phyloP scores from a whole-genome alignment of 2,797 vertebrate species.

The Arctocebus calabarensis region DNA sequence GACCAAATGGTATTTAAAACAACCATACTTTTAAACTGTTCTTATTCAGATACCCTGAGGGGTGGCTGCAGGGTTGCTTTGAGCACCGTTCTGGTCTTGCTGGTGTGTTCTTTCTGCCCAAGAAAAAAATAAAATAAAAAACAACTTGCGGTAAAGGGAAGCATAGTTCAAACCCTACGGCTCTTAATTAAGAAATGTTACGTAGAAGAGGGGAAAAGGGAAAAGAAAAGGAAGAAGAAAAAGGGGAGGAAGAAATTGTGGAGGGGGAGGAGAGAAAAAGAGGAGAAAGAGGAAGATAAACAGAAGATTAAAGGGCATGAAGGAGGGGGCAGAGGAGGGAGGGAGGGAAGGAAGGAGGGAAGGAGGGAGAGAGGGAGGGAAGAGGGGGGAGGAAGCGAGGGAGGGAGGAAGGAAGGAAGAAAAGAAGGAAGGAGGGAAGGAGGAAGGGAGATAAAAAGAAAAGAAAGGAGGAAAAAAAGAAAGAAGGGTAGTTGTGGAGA shows the following conservation, averaged over 20 bases:
- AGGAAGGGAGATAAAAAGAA: rapidly evolving
- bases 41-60: not conserved
- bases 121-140: not conserved
- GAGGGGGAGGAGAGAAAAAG: no score
- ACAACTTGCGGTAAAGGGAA: not conserved
- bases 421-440: rapidly evolving
- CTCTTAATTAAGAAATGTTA: not conserved
- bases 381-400: rapidly evolving
- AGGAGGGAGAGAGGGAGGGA: rapidly evolving
- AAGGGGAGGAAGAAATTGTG: not conserved
- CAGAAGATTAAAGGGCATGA: not conserved
- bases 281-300: no score
- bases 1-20: rapidly evolving
- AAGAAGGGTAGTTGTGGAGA: not conserved
- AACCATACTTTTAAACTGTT: not conserved
- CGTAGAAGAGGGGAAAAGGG: no score
- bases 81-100: not conserved
- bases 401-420: rapidly evolving
- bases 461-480: rapidly evolving
- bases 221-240: not conserved
- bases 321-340: rapidly evolving
- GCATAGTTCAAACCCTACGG: not conserved
- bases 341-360: rapidly evolving
- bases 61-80: rapidly evolving
- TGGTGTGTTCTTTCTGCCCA: not conserved